Evolutionary conservation across 2,113 vertebrate species (phyloP), one percentile per base, ranked within the genome.

Genomic region (Pachyramphus minor): DNA sequence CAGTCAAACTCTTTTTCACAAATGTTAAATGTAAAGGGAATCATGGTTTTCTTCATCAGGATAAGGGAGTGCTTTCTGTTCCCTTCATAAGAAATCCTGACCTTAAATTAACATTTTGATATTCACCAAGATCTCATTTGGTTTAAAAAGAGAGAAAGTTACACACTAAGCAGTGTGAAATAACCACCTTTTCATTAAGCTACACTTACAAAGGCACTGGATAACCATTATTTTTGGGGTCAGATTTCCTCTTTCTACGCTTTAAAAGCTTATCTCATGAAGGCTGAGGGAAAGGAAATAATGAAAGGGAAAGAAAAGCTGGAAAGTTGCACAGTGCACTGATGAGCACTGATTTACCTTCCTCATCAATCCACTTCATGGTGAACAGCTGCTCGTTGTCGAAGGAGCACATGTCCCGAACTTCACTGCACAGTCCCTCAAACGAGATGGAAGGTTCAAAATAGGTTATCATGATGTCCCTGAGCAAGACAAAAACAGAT

Each of bases 321-420:
- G 23, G n/a, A 31, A 13, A 41, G 84, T 3, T 58, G 37, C 92
- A 45, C 6, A 81, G 45, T 12, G 27, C 6, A 58, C 3, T 12
- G 30, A 64, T 56, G 23, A 56, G 59, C 44, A 86, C 0, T 2
- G 15, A 85, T 89, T 82, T 96, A 99, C 99, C 99, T 99, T 99
- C 99, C 89, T 99, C 99, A 56, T 99, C 99, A 71, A 99, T 99
- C 99, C 99, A 99, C 92, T 99, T 99, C 99, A 99, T 99, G 95
- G 99, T 99, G 97, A 99, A 99, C 78, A 99, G 99, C 93, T 99
- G 99, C 81, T 99, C 99, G 0, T 98, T 99, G 98, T 99, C 99
- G 97, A 99, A 99, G 74, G 98, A 98, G 97, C 99, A 99, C 99
- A 99, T 99, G 93, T 99, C 99, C 94, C 98, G 98, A 90, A 99